Evolutionary conservation across 2,888 invertebrate species (phyloP).

Genomic region (Papilio protenor): DNA sequence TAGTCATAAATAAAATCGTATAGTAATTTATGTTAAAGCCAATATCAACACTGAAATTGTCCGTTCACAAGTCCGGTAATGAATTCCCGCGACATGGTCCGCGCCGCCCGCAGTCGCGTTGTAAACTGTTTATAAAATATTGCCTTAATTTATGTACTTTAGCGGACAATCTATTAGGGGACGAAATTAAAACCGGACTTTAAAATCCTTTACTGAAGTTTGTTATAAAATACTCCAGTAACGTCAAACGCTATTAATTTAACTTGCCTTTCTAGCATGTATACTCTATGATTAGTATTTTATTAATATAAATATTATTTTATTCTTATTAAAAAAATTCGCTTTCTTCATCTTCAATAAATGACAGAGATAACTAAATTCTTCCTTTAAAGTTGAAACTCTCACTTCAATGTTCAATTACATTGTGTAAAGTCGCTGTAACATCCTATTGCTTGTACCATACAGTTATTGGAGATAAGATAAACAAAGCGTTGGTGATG

Average conservation of each 20-base stretch:
- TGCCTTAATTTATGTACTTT: slow-evolving; percentile 42
- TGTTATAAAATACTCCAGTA: slow-evolving; percentile 9
- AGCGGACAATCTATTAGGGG: slow-evolving; percentile 44
- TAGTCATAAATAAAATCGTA: slow-evolving; percentile 58
- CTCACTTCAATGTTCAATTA: too few relatives aligned
- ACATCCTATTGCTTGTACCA: slow-evolving; percentile 50
- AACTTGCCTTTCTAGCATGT: background rate
- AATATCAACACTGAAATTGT: slow-evolving; percentile 73
- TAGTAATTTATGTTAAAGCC: slow-evolving; percentile 73
- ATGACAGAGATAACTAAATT: too few relatives aligned
- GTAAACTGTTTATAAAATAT: slow-evolving; percentile 62
- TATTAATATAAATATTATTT: too few relatives aligned
- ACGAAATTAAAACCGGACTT: background rate
- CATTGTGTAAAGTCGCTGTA: slow-evolving; percentile 34
- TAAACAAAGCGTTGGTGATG: slow-evolving; percentile 59
- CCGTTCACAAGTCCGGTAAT: slow-evolving; percentile 73
- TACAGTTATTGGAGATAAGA: slow-evolving; percentile 53
- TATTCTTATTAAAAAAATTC: too few relatives aligned
- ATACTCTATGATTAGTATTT: too few relatives aligned
- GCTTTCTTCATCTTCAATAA: too few relatives aligned
- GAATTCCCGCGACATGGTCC: slow-evolving; percentile 65
- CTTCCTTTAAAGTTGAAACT: too few relatives aligned
- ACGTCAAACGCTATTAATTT: background rate
- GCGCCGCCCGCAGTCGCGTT: slow-evolving; percentile 43
- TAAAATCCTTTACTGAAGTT: background rate